Evolutionary conservation across 2,113 vertebrate genomes (phyloP), one percentile per base, ranked within the genome.

Genomic region (Hemiscyllium ocellatum): DNA sequence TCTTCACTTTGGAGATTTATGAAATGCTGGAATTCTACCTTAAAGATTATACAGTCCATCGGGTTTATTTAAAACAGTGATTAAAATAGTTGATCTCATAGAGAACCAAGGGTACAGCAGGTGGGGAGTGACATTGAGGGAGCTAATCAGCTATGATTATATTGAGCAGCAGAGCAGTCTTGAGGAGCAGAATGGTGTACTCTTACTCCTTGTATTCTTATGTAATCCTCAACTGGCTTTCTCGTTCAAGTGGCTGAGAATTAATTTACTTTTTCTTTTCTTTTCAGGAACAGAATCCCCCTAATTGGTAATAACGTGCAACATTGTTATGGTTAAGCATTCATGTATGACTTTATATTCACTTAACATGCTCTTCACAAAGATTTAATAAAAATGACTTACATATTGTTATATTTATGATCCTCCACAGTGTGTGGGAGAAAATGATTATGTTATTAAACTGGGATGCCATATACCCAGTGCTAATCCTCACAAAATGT

Each of bases 271-370:
- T 90, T 90, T 65, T 61, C 7, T 7, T 61, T 61, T 10, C 6
- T 8, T 86, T 90, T 90, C 61, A 29, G 52, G 80, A 83, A 22
- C 80, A 22, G 37, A 83, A 83, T 42, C 7, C 56, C 56, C 80
- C n/a, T 83, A 83, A 83, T 83, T 47, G 80, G 80, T 47, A 83
- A n/a, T 83, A 83, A 83, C 42, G 80, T 83, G 80, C 80, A 42
- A 47, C 37, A 83, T 5, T 19, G 42, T 83, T 83, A 47, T 47
- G 17, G 65, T 69, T 94, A 94, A 94, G 37, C 42, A 3, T 94
- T 47, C 68, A 26, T 47, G 66, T 69, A 94, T 69, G 66, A 70
- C n/a, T 70, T 72, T 76, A 72, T 47, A 72, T 95, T 70, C 68
- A 37, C 37, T 47, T 66, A n/a, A 66, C 17, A 37, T 22, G 61